phyloP scores from a whole-genome alignment of 2,113 vertebrate species.

The Phylloscopus whistleri region DNA sequence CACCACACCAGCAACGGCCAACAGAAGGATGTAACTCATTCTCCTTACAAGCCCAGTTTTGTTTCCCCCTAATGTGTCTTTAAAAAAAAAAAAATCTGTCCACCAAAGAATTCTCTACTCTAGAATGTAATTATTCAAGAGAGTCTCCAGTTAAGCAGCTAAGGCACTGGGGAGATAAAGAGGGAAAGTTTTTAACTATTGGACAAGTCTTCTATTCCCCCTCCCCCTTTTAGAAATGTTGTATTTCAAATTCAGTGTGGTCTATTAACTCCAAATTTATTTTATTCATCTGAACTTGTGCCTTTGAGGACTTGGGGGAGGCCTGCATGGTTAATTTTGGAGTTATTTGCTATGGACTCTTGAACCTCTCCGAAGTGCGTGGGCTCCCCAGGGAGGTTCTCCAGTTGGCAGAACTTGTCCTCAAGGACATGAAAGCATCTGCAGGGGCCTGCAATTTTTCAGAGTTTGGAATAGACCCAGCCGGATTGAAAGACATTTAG shows the following conservation, averaged over 20 bases:
- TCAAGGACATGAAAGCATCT: conserved; percentile 28
- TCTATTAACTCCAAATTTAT: conserved; percentile 27
- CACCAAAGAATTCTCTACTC: background rate
- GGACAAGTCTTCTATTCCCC: background rate
- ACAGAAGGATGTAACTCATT: conserved; percentile 8
- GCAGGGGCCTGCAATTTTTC: background rate
- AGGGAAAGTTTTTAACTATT: background rate
- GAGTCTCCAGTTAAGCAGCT: background rate
- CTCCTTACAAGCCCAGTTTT: conserved; percentile 22
- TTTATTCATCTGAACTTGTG: background rate
- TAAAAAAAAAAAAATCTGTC: background rate
- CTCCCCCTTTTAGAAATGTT: background rate
- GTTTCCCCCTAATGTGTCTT: background rate
- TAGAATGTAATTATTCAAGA: background rate
- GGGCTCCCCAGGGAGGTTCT: background rate
- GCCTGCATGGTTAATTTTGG: conserved; percentile 26
- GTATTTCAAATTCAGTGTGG: background rate
- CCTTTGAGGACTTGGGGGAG: background rate
- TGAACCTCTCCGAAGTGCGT: background rate
- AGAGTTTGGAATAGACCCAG: background rate
- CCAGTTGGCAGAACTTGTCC: background rate
- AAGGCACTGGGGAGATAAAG: background rate
- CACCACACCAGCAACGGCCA: background rate
- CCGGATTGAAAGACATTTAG: background rate
- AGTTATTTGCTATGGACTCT: conserved; percentile 28